Evolutionary conservation across 53 echinoderm and acorn worm genomes (phyloP).

Genomic region (Arbacia lixula): DNA sequence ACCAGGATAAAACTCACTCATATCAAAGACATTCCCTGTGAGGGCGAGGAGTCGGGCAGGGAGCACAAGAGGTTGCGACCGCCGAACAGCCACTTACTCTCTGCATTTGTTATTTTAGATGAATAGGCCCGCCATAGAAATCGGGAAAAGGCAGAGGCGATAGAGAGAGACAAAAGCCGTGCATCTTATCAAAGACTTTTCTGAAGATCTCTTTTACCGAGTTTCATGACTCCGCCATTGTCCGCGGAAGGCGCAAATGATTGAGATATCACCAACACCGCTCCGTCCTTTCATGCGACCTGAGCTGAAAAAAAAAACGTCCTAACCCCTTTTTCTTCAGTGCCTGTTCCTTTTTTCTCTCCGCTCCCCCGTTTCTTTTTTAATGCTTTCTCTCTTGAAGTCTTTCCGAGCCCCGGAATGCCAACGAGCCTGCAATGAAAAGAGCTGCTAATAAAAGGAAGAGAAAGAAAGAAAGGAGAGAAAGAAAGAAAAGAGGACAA

Average conservation of each 20-base stretch:
- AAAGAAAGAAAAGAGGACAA: constrained; percentile 11
- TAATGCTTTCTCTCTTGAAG: neutral
- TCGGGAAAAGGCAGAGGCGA: constrained; percentile 52
- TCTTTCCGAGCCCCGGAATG: constrained; percentile 28
- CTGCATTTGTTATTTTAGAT: constrained; percentile 52
- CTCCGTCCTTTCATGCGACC: too few relatives aligned
- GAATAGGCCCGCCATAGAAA: constrained; percentile 22
- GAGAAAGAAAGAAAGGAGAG: constrained; percentile 3
- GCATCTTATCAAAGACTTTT: constrained; percentile 42
- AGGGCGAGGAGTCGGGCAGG: neutral
- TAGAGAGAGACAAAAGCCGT: constrained; percentile 34
- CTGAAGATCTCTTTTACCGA: constrained; percentile 21
- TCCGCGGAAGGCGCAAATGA: constrained; percentile 30
- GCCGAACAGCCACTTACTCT: constrained; percentile 12
- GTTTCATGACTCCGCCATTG: neutral
- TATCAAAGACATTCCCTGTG: neutral
- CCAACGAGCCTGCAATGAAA: constrained; percentile 13
- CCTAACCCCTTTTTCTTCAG: neutral
- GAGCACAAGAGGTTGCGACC: neutral
- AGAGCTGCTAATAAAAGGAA: constrained; percentile 24
- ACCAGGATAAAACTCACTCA: too few relatives aligned
- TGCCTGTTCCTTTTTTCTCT: constrained; percentile 2
- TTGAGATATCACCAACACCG: constrained; percentile 48
- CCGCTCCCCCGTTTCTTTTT: too few relatives aligned
- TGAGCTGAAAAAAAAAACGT: neutral